These are phyloP conservation scores for Maniola hyperantus DNA, from an alignment of 2,888 invertebrate species.

Conservation along the genomic window DNA sequence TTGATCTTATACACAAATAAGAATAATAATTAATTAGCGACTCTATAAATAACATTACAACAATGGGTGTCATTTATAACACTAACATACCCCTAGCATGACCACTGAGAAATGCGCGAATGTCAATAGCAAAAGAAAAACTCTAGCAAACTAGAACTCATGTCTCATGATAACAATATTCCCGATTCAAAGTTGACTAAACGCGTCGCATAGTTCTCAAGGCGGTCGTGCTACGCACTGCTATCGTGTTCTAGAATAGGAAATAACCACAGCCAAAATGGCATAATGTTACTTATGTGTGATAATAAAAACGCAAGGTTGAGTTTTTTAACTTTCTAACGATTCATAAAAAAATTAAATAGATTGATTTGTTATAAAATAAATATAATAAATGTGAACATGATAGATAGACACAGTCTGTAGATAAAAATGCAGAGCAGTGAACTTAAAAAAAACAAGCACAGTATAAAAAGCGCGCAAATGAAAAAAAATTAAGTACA, in stretches of 20 bases:
- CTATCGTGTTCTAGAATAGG: neutral
- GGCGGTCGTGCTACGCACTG: too few species aligned
- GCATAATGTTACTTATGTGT: conserved; percentile 10
- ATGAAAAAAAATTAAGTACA: conserved; percentile 25
- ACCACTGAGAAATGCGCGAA: neutral
- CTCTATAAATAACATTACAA: conserved; percentile 26
- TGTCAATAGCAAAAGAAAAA: neutral
- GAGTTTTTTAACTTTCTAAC: conserved; percentile 25
- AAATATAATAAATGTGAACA: conserved; percentile 44
- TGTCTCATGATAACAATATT: too few species aligned
- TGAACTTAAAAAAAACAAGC: conserved; percentile 56
- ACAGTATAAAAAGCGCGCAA: conserved; percentile 48
- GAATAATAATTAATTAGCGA: conserved; percentile 28
- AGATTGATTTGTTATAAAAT: conserved; percentile 40
- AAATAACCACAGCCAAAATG: neutral
- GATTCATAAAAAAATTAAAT: conserved; percentile 34
- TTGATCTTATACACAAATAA: conserved; percentile 24
- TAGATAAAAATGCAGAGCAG: conserved; percentile 79
- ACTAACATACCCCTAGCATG: neutral
- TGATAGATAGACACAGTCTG: conserved; percentile 54
- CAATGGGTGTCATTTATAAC: neutral
- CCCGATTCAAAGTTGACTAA: too few species aligned
- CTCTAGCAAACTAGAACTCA: too few species aligned
- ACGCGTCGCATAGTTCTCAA: too few species aligned
- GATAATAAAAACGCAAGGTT: conserved; percentile 31